These are phyloP conservation scores for Coenonympha glycerion DNA, from an alignment of 2,888 invertebrate species.

Conservation along the genomic window DNA sequence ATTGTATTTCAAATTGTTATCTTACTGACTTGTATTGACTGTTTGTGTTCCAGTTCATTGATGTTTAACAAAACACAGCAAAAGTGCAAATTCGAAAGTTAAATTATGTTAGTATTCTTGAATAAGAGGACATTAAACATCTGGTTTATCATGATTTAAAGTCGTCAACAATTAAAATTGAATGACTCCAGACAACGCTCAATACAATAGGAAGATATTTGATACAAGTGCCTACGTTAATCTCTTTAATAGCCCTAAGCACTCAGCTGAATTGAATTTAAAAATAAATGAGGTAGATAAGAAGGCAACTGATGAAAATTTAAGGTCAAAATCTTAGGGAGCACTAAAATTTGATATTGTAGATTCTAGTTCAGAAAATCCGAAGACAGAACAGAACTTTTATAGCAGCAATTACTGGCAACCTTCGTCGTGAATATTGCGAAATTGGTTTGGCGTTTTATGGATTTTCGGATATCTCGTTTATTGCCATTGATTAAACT, in stretches of 20 bases:
- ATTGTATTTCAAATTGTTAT: no score
- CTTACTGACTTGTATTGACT: neutral
- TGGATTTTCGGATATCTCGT: conserved; percentile 51
- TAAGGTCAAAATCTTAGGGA: conserved; percentile 54
- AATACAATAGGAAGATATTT: conserved; percentile 22
- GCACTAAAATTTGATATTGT: conserved; percentile 68
- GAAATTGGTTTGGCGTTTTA: conserved; percentile 66
- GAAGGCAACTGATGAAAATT: conserved; percentile 49
- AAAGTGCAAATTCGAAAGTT: neutral
- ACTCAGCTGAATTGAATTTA: conserved; percentile 47
- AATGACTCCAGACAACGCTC: conserved; percentile 11
- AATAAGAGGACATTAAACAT: neutral
- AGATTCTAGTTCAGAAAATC: conserved; percentile 42
- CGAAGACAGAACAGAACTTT: conserved; percentile 66
- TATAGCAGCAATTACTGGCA: conserved; percentile 64
- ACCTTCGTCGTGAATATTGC: conserved; percentile 63
- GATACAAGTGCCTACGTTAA: conserved; percentile 40
- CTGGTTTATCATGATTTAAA: conserved; percentile 2
- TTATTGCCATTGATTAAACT: conserved; percentile 51
- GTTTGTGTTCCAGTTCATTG: no score
- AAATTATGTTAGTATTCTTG: neutral
- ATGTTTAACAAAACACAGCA: no score
- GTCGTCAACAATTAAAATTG: conserved; percentile 11
- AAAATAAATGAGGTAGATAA: conserved; percentile 52
- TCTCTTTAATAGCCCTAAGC: conserved; percentile 48